phyloP scores from a whole-genome alignment of 2,113 vertebrate species.

The Antennarius striatus region DNA sequence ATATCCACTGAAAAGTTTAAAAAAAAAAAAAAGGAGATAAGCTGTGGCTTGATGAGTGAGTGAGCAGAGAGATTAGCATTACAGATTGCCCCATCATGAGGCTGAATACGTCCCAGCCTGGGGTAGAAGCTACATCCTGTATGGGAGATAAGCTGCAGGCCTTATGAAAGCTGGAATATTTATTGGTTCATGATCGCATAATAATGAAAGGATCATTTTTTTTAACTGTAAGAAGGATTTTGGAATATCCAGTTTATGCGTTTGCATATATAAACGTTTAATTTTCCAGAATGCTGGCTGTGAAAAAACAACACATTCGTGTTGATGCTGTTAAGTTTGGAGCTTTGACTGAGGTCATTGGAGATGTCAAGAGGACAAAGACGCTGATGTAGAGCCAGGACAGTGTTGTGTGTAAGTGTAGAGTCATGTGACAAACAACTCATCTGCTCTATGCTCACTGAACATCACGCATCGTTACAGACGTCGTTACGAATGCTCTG shows the following conservation, averaged over 20 bases:
- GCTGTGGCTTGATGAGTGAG: conserved; percentile 20
- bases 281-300: background rate
- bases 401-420: too few relatives aligned
- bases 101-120: conserved; percentile 14
- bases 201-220: conserved; percentile 25
- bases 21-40: conserved; percentile 36
- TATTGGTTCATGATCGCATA: conserved; percentile 16
- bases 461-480: too few relatives aligned
- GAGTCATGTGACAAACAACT: too few relatives aligned
- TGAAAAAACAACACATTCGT: background rate
- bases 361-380: background rate
- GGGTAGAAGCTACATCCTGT: conserved; percentile 10
- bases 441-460: too few relatives aligned
- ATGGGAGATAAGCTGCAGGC: conserved; percentile 32
- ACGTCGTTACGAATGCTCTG: too few relatives aligned
- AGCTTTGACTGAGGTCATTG: background rate
- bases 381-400: background rate
- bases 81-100: conserved; percentile 5
- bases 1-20: conserved; percentile 12
- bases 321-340: background rate
- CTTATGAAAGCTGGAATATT: conserved; percentile 34
- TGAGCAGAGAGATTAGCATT: conserved; percentile 42
- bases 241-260: background rate
- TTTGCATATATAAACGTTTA: background rate
- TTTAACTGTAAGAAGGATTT: background rate